Evolutionary conservation across 2,113 vertebrate species (phyloP).

Genomic region (Ellobius talpinus): DNA sequence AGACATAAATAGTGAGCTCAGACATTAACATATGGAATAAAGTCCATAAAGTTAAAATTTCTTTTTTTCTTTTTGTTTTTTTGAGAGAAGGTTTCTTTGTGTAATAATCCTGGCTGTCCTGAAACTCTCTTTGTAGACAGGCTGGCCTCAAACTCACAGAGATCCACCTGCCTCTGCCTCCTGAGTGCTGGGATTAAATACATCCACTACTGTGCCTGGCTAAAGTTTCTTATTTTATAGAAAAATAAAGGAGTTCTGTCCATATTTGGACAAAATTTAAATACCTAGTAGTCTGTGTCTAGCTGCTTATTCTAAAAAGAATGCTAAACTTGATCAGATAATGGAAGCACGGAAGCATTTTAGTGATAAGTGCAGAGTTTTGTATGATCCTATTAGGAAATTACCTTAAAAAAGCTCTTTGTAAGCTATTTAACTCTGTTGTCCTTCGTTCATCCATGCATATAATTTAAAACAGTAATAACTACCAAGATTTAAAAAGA

Average conservation of each 20-base stretch:
- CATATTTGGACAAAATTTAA: background rate
- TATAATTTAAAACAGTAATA: conserved; percentile 42
- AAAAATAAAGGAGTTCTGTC: background rate
- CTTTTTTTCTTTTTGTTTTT: background rate
- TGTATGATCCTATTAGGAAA: conserved; percentile 40
- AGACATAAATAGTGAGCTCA: background rate
- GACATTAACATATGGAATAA: background rate
- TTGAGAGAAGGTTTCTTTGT: background rate
- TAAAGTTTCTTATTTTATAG: conserved; percentile 13
- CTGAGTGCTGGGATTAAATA: background rate
- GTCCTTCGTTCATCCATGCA: conserved; percentile 23
- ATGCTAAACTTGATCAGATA: conserved; percentile 46
- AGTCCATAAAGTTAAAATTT: conserved; percentile 14
- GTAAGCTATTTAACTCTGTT: conserved; percentile 52
- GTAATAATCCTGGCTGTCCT: background rate
- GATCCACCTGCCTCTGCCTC: background rate
- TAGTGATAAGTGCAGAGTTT: conserved; percentile 54
- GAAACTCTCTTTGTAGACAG: background rate
- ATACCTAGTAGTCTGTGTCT: conserved; percentile 35
- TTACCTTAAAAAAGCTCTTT: conserved; percentile 36
- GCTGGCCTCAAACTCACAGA: background rate
- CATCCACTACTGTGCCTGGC: background rate
- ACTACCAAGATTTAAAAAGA: conserved; percentile 8
- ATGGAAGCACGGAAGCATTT: background rate
- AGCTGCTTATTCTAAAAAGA: conserved; percentile 12